These are phyloP conservation scores for Cantharis flavilabris DNA, from an alignment of 2,888 invertebrate species.

Conservation along the genomic window DNA sequence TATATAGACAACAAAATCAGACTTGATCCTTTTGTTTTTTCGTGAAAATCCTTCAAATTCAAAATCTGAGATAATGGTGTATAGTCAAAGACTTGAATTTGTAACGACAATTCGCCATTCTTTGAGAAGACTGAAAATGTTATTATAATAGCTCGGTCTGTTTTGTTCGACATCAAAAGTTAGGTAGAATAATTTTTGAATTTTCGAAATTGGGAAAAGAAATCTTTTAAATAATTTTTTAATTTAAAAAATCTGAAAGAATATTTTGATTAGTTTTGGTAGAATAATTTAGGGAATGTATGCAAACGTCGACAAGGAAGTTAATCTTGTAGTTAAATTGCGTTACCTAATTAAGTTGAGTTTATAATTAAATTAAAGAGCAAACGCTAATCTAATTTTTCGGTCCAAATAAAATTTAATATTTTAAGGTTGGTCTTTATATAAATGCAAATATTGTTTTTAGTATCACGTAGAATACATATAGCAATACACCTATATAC, in stretches of 20 bases:
- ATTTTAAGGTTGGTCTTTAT: background rate
- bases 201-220: too few relatives aligned
- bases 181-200: too few relatives aligned
- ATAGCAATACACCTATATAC: background rate
- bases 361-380: background rate
- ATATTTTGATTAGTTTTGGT: background rate
- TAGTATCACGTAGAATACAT: background rate
- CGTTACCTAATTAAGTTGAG: background rate
- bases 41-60: too few relatives aligned
- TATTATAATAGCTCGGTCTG: too few relatives aligned
- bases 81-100: too few relatives aligned
- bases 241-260: background rate
- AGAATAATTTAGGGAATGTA: background rate
- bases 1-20: too few relatives aligned
- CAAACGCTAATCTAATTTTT: background rate
- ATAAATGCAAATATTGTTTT: constrained; percentile 3
- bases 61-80: too few relatives aligned
- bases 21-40: too few relatives aligned
- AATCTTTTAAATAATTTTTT: too few relatives aligned
- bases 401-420: background rate
- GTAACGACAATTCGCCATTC: too few relatives aligned
- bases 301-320: background rate
- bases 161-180: too few relatives aligned
- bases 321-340: background rate
- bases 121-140: too few relatives aligned